Conservation (phyloP, 1,140 invertebrate genomes). For the Hycleus phaleratus region DNA sequence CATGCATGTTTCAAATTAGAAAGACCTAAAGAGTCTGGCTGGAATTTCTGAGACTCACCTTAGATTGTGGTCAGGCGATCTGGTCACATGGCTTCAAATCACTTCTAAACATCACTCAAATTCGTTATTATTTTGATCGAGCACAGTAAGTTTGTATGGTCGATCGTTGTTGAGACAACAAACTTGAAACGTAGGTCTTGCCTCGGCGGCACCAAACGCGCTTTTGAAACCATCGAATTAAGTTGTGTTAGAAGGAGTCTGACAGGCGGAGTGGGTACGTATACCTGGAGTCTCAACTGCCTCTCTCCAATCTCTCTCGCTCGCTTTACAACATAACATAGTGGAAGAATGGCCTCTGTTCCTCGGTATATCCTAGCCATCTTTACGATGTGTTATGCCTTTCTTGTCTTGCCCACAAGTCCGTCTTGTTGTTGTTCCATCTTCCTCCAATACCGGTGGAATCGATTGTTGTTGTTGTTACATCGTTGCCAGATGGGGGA, state of each 20-base stretch:
- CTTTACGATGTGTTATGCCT: constrained; percentile 22
- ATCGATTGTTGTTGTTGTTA: background rate
- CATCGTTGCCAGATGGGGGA: constrained; percentile 22
- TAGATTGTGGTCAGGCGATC: background rate
- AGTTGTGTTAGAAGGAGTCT: constrained; percentile 23
- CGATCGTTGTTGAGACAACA: background rate
- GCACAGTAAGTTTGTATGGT: background rate
- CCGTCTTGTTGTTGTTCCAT: constrained; percentile 13
- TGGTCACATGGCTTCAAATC: constrained; percentile 8
- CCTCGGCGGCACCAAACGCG: constrained; percentile 15
- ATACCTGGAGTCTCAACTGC: constrained; percentile 13
- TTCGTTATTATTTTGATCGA: background rate
- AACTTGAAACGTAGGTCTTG: constrained; percentile 7
- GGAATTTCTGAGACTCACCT: constrained; percentile 4
- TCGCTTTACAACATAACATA: background rate
- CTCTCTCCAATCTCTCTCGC: background rate
- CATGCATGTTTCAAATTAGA: constrained; percentile 9
- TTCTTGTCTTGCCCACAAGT: constrained; percentile 16
- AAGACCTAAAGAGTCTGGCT: background rate
- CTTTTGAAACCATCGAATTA: constrained; percentile 17
- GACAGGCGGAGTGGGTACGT: constrained; percentile 17
- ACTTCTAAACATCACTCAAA: background rate
- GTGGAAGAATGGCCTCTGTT: background rate
- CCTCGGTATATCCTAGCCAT: constrained; percentile 2
- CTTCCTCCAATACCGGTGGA: background rate